Conservation (phyloP, 2,888 invertebrate genomes). For the Phortica magna region DNA sequence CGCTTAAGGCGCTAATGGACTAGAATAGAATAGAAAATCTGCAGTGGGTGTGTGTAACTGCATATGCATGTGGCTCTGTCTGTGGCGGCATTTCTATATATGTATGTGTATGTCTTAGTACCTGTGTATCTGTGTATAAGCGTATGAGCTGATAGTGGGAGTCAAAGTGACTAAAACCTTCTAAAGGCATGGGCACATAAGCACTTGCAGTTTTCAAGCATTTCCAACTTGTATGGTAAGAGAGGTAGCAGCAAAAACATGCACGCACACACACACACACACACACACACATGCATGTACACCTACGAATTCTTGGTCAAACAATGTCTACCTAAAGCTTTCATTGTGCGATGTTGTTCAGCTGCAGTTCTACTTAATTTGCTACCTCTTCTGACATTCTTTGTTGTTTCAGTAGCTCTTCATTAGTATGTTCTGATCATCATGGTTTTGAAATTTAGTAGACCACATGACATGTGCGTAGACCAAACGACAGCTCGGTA, state of each 20-base stretch:
- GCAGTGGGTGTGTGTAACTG: slow-evolving; percentile 53
- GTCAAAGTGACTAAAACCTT: too few species aligned
- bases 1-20: slow-evolving; percentile 66
- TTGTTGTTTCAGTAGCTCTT: slow-evolving; percentile 26
- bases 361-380: slow-evolving; percentile 2
- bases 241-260: too few species aligned
- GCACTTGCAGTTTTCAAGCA: too few species aligned
- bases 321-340: slow-evolving; percentile 18
- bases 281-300: background rate
- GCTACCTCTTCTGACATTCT: slow-evolving; percentile 14
- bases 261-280: background rate
- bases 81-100: slow-evolving; percentile 19
- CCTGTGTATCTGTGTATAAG: slow-evolving; percentile 21
- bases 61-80: background rate
- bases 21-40: slow-evolving; percentile 76
- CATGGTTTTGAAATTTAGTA: background rate
- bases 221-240: too few species aligned
- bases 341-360: background rate
- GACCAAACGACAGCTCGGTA: background rate
- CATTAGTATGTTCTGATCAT: slow-evolving; percentile 18
- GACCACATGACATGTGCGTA: background rate
- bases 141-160: background rate
- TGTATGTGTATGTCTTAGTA: slow-evolving; percentile 34
- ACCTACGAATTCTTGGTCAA: slow-evolving; percentile 18
- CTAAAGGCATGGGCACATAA: too few species aligned